A percentile compares a stretch with the other conserved stretches of the same genome.
Evolutionary conservation across 37 sponge, comb jelly and placozoan genomes (phyloP).

Genomic region (Aphrocallistes beatrix): DNA sequence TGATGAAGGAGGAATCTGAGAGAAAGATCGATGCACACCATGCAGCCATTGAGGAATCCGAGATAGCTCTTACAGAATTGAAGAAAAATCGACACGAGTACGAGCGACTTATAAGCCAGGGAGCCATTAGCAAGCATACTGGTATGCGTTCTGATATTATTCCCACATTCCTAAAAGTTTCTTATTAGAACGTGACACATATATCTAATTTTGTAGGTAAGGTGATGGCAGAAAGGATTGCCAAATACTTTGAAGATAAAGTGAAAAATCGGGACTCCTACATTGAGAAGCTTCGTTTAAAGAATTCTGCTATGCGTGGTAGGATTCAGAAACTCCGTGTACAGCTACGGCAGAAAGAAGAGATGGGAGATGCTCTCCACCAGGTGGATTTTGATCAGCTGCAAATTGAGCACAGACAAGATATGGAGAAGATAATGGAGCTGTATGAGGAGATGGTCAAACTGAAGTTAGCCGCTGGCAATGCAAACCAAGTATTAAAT

Average conservation of each 20-base stretch:
- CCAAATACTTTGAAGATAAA: slow-evolving; percentile 79
- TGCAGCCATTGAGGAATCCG: slow-evolving; percentile 74
- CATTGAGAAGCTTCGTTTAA: slow-evolving; percentile 73
- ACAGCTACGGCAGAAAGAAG: slow-evolving; percentile 73
- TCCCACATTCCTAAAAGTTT: neutral
- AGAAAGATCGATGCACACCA: slow-evolving; percentile 56
- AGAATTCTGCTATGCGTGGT: slow-evolving; percentile 63
- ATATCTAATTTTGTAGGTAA: slow-evolving; percentile 28
- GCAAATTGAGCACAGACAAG: slow-evolving; percentile 89
- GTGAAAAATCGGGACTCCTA: neutral
- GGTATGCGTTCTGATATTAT: neutral
- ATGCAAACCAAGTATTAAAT: slow-evolving; percentile 77
- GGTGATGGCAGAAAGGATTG: slow-evolving; percentile 62
- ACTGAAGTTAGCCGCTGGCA: slow-evolving; percentile 82
- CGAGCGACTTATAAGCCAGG: slow-evolving; percentile 77
- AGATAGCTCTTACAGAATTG: slow-evolving; percentile 51
- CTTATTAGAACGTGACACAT: neutral
- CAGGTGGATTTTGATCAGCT: slow-evolving; percentile 95
- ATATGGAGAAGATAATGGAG: slow-evolving; percentile 70
- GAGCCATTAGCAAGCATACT: slow-evolving; percentile 44
- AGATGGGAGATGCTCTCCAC: slow-evolving; percentile 73
- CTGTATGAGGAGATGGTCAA: slow-evolving; percentile 84
- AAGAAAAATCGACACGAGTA: slow-evolving; percentile 85
- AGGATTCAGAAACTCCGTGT: slow-evolving; percentile 60
- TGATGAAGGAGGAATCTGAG: slow-evolving; percentile 57